Conservation (phyloP, 2,888 invertebrate species). For the Tiliacea aurago region DNA sequence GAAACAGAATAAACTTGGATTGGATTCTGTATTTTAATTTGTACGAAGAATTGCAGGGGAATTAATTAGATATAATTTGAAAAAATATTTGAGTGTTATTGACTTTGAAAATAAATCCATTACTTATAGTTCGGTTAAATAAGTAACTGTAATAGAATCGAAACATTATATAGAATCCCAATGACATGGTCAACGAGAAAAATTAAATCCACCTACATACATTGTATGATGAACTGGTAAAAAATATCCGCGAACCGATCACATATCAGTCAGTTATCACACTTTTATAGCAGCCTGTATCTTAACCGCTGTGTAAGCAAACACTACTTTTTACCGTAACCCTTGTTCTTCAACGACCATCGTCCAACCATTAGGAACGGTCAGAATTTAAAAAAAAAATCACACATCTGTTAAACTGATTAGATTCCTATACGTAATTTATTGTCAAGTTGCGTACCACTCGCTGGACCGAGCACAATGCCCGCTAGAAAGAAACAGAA, state of each 20-base stretch:
- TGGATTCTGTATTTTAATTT: not conserved
- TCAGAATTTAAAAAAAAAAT: constrained; percentile 80
- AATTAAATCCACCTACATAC: constrained; percentile 10
- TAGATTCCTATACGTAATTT: constrained; percentile 90
- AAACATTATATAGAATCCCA: not conserved
- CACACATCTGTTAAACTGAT: constrained; percentile 89
- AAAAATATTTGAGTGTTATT: not conserved
- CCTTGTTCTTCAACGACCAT: constrained; percentile 22
- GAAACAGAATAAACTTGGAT: constrained; percentile 8
- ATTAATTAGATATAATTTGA: not conserved
- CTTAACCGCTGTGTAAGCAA: constrained; percentile 32
- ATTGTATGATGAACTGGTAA: constrained; percentile 22
- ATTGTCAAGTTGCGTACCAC: constrained; percentile 84
- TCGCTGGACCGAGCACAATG: constrained; percentile 86
- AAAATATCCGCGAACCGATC: constrained; percentile 27
- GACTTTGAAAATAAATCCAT: not conserved
- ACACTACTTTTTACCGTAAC: constrained; percentile 45
- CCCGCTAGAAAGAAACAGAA: constrained; percentile 84
- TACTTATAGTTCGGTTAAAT: not conserved
- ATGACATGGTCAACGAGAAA: constrained; percentile 13
- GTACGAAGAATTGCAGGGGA: not conserved
- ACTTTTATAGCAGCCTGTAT: constrained; percentile 24
- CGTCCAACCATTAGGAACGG: constrained; percentile 38
- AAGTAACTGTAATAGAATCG: not conserved
- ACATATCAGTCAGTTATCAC: constrained; percentile 16